These are phyloP conservation scores for Lasioglossum malachurum DNA, from an alignment of 2,888 invertebrate species.

Conservation along the genomic window DNA sequence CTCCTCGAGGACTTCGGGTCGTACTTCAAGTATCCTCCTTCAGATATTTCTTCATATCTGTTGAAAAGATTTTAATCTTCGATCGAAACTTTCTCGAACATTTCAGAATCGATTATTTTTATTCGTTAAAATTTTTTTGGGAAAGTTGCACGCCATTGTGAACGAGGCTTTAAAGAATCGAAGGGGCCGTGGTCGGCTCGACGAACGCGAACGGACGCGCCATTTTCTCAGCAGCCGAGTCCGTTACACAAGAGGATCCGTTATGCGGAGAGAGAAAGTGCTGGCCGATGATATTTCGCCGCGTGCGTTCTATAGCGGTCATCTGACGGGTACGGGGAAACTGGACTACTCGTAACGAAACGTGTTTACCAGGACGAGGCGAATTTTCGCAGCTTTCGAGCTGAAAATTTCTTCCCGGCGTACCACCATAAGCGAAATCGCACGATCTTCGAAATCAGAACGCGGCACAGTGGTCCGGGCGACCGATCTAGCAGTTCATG, in stretches of 20 bases:
- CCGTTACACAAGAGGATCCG: constrained; percentile 72
- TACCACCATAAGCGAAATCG: not conserved
- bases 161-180: constrained; percentile 45
- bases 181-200: constrained; percentile 39
- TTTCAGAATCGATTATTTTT: too few species aligned
- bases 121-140: not conserved
- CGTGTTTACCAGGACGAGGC: not conserved
- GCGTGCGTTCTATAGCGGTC: constrained; percentile 39
- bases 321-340: constrained; percentile 53
- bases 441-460: too few species aligned
- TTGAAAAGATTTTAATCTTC: not conserved
- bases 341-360: constrained; percentile 37
- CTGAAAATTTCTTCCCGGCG: not conserved
- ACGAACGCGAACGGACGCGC: constrained; percentile 59
- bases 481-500: too few species aligned
- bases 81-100: not conserved
- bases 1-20: constrained; percentile 24
- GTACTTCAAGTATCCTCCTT: not conserved
- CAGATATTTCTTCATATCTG: not conserved
- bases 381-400: constrained; percentile 16
- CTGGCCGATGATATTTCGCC: constrained; percentile 65
- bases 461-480: too few species aligned
- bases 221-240: constrained; percentile 65
- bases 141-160: constrained; percentile 24
- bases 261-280: constrained; percentile 75